These are phyloP conservation scores for Amphilophus citrinellus DNA, from an alignment of 2,113 vertebrate species.

Conservation along the genomic window DNA sequence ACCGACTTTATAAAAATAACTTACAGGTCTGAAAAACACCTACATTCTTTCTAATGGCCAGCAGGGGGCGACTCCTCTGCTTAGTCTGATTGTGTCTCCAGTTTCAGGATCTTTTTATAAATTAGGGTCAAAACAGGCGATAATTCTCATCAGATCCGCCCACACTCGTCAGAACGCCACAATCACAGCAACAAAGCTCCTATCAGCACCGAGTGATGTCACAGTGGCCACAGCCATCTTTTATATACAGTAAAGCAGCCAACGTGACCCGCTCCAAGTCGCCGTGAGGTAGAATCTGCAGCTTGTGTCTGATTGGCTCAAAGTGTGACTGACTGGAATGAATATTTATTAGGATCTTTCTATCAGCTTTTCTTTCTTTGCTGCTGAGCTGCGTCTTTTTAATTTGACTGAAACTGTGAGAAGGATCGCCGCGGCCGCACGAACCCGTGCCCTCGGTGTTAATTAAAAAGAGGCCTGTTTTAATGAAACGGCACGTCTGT, in stretches of 20 bases:
- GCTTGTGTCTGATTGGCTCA: background rate
- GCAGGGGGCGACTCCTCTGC: background rate
- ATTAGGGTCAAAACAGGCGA: too few species aligned
- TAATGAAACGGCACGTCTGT: slow-evolving; percentile 3
- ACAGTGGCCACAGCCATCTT: background rate
- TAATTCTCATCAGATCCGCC: too few species aligned
- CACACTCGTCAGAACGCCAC: too few species aligned
- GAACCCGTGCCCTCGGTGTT: background rate
- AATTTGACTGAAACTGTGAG: background rate
- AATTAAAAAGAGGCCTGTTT: slow-evolving; percentile 17
- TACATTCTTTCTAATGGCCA: background rate
- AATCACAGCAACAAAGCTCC: too few species aligned
- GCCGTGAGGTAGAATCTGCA: background rate
- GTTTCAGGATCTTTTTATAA: background rate
- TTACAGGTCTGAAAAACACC: background rate
- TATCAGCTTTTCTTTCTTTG: background rate
- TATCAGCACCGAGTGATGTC: background rate
- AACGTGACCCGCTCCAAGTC: too few species aligned
- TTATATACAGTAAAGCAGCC: background rate
- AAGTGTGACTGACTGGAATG: background rate
- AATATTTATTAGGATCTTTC: background rate
- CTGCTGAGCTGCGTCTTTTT: background rate
- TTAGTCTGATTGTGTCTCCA: too few species aligned
- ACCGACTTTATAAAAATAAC: background rate
- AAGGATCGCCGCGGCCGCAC: background rate